Percentiles rank a stretch among this genome's conserved stretches.
Evolutionary conservation across 1,140 invertebrate genomes (phyloP).

Genomic region (Drosophila bipectinata): DNA sequence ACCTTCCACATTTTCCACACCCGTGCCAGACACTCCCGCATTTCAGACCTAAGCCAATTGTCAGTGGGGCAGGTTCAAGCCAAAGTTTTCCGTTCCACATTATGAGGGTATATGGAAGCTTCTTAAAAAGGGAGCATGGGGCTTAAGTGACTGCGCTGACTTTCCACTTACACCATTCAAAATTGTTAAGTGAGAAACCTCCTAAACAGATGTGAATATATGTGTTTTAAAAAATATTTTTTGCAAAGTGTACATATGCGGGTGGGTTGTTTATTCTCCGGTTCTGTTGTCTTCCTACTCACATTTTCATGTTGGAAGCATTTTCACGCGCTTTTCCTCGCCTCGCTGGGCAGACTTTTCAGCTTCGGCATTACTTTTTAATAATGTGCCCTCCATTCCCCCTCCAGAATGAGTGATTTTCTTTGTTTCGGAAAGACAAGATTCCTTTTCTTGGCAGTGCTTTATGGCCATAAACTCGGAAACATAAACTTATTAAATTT

Average conservation of each 20-base stretch:
- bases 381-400: conserved; percentile 59
- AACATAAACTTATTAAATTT: conserved; percentile 71
- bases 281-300: background rate
- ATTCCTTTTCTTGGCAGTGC: conserved; percentile 20
- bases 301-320: conserved; percentile 50
- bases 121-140: conserved; percentile 5
- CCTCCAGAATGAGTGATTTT: conserved; percentile 65
- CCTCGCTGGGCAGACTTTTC: conserved; percentile 53
- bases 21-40: background rate
- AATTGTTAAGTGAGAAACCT: background rate
- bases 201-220: too few relatives aligned
- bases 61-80: conserved; percentile 78
- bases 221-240: background rate
- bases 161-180: background rate
- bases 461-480: conserved; percentile 64
- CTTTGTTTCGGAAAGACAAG: conserved; percentile 58
- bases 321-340: conserved; percentile 74
- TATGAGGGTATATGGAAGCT: conserved; percentile 51
- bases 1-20: conserved; percentile 12
- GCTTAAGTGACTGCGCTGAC: conserved; percentile 40
- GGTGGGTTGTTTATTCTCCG: conserved; percentile 24
- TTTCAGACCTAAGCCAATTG: conserved; percentile 68
- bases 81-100: conserved; percentile 51
- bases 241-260: conserved; percentile 44
- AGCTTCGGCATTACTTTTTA: conserved; percentile 60